A percentile compares a stretch with the other conserved stretches of the same genome.
phyloP scores from a whole-genome alignment of 1,140 invertebrate species.

The Drosophila bifasciata region DNA sequence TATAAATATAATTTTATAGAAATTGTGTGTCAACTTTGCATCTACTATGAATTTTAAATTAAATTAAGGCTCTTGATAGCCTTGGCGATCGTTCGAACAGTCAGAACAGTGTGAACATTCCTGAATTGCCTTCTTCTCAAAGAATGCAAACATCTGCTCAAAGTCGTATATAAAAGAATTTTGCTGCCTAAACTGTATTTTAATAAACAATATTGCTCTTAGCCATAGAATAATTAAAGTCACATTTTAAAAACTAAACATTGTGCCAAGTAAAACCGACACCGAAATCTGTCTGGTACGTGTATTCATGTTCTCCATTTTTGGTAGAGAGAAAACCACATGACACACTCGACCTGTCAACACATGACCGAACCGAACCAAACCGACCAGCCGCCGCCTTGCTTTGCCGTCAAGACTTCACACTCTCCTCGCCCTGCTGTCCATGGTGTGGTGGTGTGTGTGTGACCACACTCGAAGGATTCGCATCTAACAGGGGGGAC shows the following conservation, averaged over 20 bases:
- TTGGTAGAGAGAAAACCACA: slow-evolving; percentile 45
- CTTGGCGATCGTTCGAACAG: too few relatives aligned
- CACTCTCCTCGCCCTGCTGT: not conserved
- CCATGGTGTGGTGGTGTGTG: slow-evolving; percentile 2
- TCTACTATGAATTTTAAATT: too few relatives aligned
- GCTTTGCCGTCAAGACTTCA: slow-evolving; percentile 11
- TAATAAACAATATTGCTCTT: too few relatives aligned
- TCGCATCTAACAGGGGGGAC: slow-evolving; percentile 36
- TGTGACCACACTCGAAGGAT: slow-evolving; percentile 23
- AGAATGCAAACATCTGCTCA: too few relatives aligned
- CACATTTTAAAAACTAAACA: too few relatives aligned
- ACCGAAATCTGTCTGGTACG: slow-evolving; percentile 35
- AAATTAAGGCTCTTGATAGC: too few relatives aligned
- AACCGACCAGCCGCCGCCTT: not conserved
- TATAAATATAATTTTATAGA: too few relatives aligned
- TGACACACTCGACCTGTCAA: slow-evolving; percentile 58
- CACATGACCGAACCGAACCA: slow-evolving; percentile 7
- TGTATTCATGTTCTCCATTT: slow-evolving; percentile 29
- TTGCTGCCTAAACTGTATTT: too few relatives aligned
- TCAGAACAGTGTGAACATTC: not conserved
- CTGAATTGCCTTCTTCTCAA: too few relatives aligned
- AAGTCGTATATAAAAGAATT: not conserved
- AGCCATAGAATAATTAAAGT: too few relatives aligned
- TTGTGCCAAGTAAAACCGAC: slow-evolving; percentile 22
- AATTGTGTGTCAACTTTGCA: too few relatives aligned